These are phyloP conservation scores for Apotomis betuletana DNA, from an alignment of 2,888 invertebrate genomes.

Conservation along the genomic window DNA sequence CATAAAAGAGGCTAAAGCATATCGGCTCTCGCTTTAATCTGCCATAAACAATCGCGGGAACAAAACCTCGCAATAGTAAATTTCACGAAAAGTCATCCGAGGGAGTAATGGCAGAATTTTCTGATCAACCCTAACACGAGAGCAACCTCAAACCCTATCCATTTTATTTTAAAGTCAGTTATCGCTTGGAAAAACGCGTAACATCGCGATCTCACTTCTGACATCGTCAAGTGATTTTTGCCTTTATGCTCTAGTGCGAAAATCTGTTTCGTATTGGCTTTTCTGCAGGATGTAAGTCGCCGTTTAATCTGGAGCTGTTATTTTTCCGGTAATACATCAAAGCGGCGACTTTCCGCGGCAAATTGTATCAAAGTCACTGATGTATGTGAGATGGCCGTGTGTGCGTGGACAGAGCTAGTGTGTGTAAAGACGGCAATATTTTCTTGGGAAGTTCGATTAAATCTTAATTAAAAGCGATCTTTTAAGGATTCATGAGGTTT, in stretches of 20 bases:
- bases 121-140: slow-evolving; percentile 50
- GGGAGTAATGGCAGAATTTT: slow-evolving; percentile 67
- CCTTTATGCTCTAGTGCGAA: background rate
- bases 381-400: slow-evolving; percentile 55
- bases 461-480: background rate
- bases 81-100: slow-evolving; percentile 69
- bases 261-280: slow-evolving; percentile 45
- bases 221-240: slow-evolving; percentile 41
- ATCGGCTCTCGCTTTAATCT: slow-evolving; percentile 67
- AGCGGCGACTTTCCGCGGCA: slow-evolving; percentile 70
- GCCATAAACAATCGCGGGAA: slow-evolving; percentile 71
- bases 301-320: slow-evolving; percentile 71
- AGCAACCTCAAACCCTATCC: slow-evolving; percentile 16
- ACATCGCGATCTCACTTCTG: background rate
- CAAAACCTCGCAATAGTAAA: slow-evolving; percentile 69
- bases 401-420: slow-evolving; percentile 18
- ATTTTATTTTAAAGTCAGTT: background rate
- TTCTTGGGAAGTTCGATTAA: background rate
- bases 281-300: slow-evolving; percentile 52
- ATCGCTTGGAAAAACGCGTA: slow-evolving; percentile 21
- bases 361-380: slow-evolving; percentile 75
- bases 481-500: too few relatives aligned
- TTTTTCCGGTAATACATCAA: slow-evolving; percentile 77
- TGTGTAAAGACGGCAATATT: background rate
- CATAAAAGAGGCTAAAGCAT: slow-evolving; percentile 60